A percentile compares a stretch with the other conserved stretches of the same genome.
These are phyloP conservation scores for Scrobipalpa costella DNA, from an alignment of 2,888 invertebrate species.

Conservation along the genomic window DNA sequence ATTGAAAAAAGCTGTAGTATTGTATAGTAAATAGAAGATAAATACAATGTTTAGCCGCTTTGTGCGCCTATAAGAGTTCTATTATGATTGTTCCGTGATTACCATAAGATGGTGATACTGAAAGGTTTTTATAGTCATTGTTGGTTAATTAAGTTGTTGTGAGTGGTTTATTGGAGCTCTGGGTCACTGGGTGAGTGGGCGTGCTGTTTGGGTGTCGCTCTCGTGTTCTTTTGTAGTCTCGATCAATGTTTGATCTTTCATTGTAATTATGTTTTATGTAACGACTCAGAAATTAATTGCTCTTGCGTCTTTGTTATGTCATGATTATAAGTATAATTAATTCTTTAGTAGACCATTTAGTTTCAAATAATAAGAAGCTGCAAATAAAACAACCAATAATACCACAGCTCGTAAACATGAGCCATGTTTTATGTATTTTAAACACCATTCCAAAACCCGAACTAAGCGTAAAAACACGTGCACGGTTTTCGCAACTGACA, in stretches of 20 bases:
- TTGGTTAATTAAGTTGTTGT: slow-evolving; percentile 65
- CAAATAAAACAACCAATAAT: not conserved
- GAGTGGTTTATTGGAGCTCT: slow-evolving; percentile 60
- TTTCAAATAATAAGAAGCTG: not conserved
- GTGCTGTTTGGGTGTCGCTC: slow-evolving; percentile 49
- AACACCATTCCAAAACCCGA: slow-evolving; percentile 13
- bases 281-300: slow-evolving; percentile 36
- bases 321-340: not conserved
- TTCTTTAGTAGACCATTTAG: not conserved
- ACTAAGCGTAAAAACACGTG: slow-evolving; percentile 56
- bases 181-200: slow-evolving; percentile 63
- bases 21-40: slow-evolving; percentile 62
- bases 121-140: slow-evolving; percentile 64
- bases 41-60: slow-evolving; percentile 58
- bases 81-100: slow-evolving; percentile 60
- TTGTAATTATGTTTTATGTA: slow-evolving; percentile 37
- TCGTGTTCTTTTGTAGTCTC: slow-evolving; percentile 32
- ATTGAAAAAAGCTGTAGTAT: slow-evolving; percentile 60
- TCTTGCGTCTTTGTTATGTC: slow-evolving; percentile 19
- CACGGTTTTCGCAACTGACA: slow-evolving; percentile 54
- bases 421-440: not conserved
- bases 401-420: not conserved
- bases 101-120: slow-evolving; percentile 57
- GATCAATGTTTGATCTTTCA: slow-evolving; percentile 31
- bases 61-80: slow-evolving; percentile 46